Evolutionary conservation across 2,888 invertebrate species (phyloP).

Genomic region (Anagyrus pseudococci): DNA sequence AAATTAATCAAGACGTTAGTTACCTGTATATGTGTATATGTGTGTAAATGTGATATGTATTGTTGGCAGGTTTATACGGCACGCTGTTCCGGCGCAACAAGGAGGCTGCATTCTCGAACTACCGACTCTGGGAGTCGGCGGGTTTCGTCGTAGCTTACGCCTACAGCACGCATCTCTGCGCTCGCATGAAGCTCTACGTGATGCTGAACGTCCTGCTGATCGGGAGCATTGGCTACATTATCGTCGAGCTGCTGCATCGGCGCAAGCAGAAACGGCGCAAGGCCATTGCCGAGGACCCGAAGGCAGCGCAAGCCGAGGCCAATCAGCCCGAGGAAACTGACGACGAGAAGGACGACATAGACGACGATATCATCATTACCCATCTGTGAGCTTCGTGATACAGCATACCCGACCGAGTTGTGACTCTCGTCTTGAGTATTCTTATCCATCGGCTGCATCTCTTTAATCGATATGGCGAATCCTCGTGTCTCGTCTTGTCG

Average conservation of each 20-base stretch:
- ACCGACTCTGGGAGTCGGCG: slow-evolving; percentile 86
- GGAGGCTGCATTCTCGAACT: slow-evolving; percentile 92
- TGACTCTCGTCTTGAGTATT: too few relatives aligned
- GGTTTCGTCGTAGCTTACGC: slow-evolving; percentile 91
- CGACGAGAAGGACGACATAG: slow-evolving; percentile 86
- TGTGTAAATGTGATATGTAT: slow-evolving; percentile 13
- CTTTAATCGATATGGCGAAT: too few relatives aligned
- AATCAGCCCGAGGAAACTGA: slow-evolving; percentile 78
- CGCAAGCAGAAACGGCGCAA: slow-evolving; percentile 79
- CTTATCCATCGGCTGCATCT: too few relatives aligned
- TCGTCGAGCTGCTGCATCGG: slow-evolving; percentile 83
- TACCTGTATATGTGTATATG: too few relatives aligned
- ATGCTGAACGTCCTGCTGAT: slow-evolving; percentile 77
- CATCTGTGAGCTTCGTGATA: slow-evolving; percentile 79
- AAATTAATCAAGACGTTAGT: too few relatives aligned
- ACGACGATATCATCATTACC: slow-evolving; percentile 87
- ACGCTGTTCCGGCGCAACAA: slow-evolving; percentile 87
- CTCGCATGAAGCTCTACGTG: slow-evolving; percentile 85
- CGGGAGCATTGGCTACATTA: slow-evolving; percentile 79
- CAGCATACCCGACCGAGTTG: too few relatives aligned
- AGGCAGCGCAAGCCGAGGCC: slow-evolving; percentile 72
- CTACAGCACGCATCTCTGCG: slow-evolving; percentile 86
- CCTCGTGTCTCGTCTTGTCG: too few relatives aligned
- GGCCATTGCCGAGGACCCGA: slow-evolving; percentile 74
- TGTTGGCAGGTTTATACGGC: slow-evolving; percentile 78